Evolutionary conservation across 1,140 invertebrate genomes (phyloP), one percentile per base, ranked within the genome.

Genomic region (Brachystomella parvula): DNA sequence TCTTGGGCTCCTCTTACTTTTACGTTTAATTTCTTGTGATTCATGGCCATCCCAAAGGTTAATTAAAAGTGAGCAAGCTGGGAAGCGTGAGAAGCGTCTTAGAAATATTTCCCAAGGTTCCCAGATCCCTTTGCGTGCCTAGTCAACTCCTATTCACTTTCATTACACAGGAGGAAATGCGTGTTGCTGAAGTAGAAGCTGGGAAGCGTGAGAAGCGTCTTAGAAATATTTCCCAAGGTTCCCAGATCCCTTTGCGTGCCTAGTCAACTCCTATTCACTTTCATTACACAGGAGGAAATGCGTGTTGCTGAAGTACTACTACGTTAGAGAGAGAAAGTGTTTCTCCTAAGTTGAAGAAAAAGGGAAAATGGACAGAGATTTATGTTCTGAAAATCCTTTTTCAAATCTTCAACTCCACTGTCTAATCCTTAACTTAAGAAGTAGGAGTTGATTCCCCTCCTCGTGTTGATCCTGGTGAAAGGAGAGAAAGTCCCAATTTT

Each of bases 311-410:
- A 9, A 44, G n/a, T n/a, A 12, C 39, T 44, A 44, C n/a, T 44
- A 12, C 39, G 9, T n/a, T 44, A n/a, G 9, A 9, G n/a, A 44
- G 39, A 44, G 9, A 9, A 44, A 44, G 9, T 9, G 9, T n/a
- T 44, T 44, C n/a, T 44, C 39, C 39, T 9, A 44, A 44, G 9
- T 44, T 44, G 9, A 44, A 44, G 9, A 12, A 12, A 44, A n/a
- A 9, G 39, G 9, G 39, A 44, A 44, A 53, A 15, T 53, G 49
- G 49, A 53, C 49, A 53, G 49, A 53, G 49, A 53, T 53, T 53
- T 53, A 53, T 53, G 49, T 15, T 12, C 49, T 24, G 21, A 24
- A 53, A 53, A 53, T 53, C 49, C 24, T 9, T 53, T 53, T 53
- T 53, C 49, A 6, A 26, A 15, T 12, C 12, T 6, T 39, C 35